These are phyloP conservation scores for Nipponia nippon DNA, from an alignment of 2,113 vertebrate genomes.

Conservation along the genomic window DNA sequence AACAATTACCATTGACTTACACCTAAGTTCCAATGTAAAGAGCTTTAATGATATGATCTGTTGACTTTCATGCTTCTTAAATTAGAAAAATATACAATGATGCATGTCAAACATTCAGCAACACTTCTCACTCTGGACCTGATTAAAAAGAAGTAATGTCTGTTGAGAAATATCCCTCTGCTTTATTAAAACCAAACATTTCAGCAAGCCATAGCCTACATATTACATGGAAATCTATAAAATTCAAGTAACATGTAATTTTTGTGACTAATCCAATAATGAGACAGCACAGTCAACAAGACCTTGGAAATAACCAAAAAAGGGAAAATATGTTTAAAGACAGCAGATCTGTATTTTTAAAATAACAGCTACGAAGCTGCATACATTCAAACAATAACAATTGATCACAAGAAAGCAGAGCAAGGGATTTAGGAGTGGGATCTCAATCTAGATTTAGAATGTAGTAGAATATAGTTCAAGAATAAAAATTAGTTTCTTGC, in stretches of 20 bases:
- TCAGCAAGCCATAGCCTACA: background rate
- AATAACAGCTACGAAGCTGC: background rate
- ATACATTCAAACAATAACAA: background rate
- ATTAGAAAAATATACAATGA: background rate
- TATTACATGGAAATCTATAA: background rate
- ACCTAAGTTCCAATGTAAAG: background rate
- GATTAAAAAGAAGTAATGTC: background rate
- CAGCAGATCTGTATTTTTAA: background rate
- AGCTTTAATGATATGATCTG: background rate
- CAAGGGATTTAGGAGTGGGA: background rate
- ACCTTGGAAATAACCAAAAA: background rate
- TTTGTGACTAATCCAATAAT: background rate
- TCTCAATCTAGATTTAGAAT: background rate
- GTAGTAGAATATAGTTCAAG: background rate
- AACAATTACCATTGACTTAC: background rate
- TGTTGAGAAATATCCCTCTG: background rate
- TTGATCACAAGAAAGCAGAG: background rate
- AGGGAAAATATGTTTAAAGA: background rate
- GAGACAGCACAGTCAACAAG: background rate
- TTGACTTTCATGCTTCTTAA: background rate
- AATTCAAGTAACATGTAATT: background rate
- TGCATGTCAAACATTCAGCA: background rate
- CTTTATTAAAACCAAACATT: background rate
- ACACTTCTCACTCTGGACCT: background rate
- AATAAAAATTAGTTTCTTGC: background rate